Conservation (phyloP, 2,113 vertebrate genomes). For the Caranx ignobilis region DNA sequence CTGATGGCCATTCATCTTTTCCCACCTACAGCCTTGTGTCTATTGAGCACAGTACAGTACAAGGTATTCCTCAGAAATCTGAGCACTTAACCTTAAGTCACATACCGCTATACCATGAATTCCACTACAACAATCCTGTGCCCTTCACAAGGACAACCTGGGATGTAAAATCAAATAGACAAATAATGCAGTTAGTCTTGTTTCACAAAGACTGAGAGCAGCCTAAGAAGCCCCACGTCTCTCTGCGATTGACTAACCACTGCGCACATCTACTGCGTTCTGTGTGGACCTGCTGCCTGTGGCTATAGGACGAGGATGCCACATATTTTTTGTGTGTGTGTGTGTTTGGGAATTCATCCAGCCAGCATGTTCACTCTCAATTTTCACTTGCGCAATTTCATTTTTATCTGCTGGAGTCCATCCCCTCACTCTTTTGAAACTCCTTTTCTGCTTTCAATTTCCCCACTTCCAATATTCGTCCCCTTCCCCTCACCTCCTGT, state of each 20-base stretch:
- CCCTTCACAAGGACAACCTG: not conserved
- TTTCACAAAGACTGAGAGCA: not conserved
- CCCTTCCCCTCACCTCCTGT: conserved; percentile 44
- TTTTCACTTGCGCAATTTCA: conserved; percentile 53
- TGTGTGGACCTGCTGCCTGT: conserved; percentile 44
- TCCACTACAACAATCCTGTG: not conserved
- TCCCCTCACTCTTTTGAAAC: conserved; percentile 65
- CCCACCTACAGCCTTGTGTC: not conserved
- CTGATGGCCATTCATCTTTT: not conserved
- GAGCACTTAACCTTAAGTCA: conserved; percentile 21
- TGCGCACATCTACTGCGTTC: not conserved
- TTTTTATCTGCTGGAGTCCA: conserved; percentile 66
- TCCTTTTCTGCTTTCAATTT: conserved; percentile 46
- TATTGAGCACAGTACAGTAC: not conserved
- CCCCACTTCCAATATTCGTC: conserved; percentile 49
- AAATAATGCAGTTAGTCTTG: not conserved
- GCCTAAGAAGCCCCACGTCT: not conserved
- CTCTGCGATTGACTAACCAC: not conserved
- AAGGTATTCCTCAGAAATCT: conserved; percentile 5
- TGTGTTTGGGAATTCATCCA: conserved; percentile 50
- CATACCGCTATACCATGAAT: not conserved
- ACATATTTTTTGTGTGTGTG: conserved; percentile 19
- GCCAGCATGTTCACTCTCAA: conserved; percentile 56
- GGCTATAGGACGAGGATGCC: conserved; percentile 21
- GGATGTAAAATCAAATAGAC: conserved; percentile 13